These are phyloP conservation scores for Numenius arquata DNA, from an alignment of 2,113 vertebrate genomes.

Conservation along the genomic window DNA sequence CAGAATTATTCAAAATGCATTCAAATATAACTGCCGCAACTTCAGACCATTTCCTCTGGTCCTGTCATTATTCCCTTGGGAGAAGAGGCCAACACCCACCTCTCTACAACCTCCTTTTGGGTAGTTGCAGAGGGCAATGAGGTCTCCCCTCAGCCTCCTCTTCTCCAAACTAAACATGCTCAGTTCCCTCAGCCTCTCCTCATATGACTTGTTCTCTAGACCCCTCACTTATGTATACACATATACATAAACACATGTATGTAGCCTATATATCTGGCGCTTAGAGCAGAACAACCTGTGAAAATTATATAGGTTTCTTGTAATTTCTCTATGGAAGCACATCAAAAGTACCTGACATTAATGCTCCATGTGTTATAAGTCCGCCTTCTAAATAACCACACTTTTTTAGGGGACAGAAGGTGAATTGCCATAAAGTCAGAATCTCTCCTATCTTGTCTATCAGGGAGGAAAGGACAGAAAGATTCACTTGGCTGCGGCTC, in stretches of 20 bases:
- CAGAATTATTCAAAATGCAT: not conserved
- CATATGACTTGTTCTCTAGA: too few species aligned
- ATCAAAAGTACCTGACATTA: not conserved
- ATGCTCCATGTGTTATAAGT: not conserved
- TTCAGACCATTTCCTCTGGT: too few species aligned
- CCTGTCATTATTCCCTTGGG: too few species aligned
- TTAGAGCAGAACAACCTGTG: not conserved
- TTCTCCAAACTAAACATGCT: too few species aligned
- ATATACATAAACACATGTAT: not conserved
- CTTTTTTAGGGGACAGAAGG: not conserved
- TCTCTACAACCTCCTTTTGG: too few species aligned
- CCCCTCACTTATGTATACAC: not conserved
- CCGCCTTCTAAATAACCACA: not conserved
- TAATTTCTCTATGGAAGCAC: not conserved
- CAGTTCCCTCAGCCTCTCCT: too few species aligned
- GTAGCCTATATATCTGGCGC: not conserved
- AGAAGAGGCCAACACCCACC: too few species aligned
- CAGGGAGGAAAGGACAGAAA: not conserved
- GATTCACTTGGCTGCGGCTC: not conserved
- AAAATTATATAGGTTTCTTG: not conserved
- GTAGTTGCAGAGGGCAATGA: too few species aligned
- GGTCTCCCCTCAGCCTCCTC: too few species aligned
- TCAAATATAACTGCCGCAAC: not conserved
- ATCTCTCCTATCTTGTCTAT: not conserved
- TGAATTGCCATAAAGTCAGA: not conserved